Evolutionary conservation across 1,140 invertebrate species (phyloP).

Genomic region (Amphibalanus amphitrite): DNA sequence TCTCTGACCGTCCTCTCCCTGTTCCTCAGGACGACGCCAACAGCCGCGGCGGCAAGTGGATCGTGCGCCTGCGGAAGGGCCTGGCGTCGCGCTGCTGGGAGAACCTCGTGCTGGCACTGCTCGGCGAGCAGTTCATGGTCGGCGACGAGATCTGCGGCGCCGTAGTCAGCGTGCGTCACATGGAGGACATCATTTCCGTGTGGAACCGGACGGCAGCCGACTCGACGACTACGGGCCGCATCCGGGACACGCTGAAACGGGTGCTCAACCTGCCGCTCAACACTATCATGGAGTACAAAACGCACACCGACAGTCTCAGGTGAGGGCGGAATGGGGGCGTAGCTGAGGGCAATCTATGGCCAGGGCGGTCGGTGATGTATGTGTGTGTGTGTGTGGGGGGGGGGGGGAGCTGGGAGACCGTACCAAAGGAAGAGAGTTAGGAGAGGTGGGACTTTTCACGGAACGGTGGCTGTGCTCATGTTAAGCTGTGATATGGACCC

Average conservation of each 20-base stretch:
- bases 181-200: conserved; percentile 93
- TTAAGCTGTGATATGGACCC: too few relatives aligned
- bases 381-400: too few relatives aligned
- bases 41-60: conserved; percentile 92
- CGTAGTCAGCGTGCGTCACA: conserved; percentile 83
- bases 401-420: too few relatives aligned
- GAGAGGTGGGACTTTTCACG: too few relatives aligned
- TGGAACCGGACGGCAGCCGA: conserved; percentile 93
- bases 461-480: too few relatives aligned
- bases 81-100: conserved; percentile 94
- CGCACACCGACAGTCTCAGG: conserved; percentile 66
- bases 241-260: conserved; percentile 82
- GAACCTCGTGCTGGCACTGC: conserved; percentile 92
- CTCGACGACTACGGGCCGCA: conserved; percentile 63
- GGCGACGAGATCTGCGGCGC: conserved; percentile 97
- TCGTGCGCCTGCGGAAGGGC: conserved; percentile 81
- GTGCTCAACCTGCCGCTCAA: conserved; percentile 84
- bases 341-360: too few relatives aligned
- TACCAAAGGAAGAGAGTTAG: too few relatives aligned
- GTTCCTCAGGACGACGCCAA: conserved; percentile 64
- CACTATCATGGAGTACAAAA: conserved; percentile 93
- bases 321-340: too few relatives aligned
- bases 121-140: conserved; percentile 97
- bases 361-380: too few relatives aligned
- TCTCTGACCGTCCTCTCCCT: background rate